phyloP scores from a whole-genome alignment of 2,888 invertebrate genomes.

The Acanthacorydalis orientalis region DNA sequence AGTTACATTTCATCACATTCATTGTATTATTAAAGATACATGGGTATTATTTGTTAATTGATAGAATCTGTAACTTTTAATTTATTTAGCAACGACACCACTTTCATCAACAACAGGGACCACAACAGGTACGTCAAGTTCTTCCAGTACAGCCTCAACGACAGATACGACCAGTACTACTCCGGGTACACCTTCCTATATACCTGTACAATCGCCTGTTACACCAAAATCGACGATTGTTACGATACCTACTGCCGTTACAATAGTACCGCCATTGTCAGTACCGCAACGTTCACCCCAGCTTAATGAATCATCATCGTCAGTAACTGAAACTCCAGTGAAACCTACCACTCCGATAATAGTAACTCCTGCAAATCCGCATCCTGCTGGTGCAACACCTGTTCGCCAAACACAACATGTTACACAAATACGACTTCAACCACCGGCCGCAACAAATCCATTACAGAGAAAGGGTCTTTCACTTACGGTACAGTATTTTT shows the following conservation, averaged over 20 bases:
- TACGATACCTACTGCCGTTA: slow-evolving; percentile 27
- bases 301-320: slow-evolving; percentile 9
- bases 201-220: slow-evolving; percentile 19
- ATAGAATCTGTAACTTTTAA: no score
- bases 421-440: slow-evolving; percentile 36
- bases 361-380: slow-evolving; percentile 12
- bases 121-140: slow-evolving; percentile 4
- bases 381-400: slow-evolving; percentile 34
- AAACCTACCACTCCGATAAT: slow-evolving; percentile 11
- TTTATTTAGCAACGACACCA: slow-evolving; percentile 18
- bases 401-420: slow-evolving; percentile 29
- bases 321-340: slow-evolving; percentile 8
- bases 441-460: slow-evolving; percentile 31
- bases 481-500: slow-evolving; percentile 37
- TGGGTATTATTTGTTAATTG: neutral
- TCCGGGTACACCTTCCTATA: slow-evolving; percentile 26
- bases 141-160: slow-evolving; percentile 15
- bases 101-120: slow-evolving; percentile 15
- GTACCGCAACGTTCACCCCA: slow-evolving; percentile 17
- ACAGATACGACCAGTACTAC: slow-evolving; percentile 20
- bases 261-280: slow-evolving; percentile 24
- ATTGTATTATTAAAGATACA: neutral
- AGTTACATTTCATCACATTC: no score
- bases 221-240: slow-evolving; percentile 16
- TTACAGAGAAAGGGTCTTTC: slow-evolving; percentile 46